A percentile compares a stretch with the other conserved stretches of the same genome.
phyloP scores from a whole-genome alignment of 2,797 vertebrate genomes.

The Menidia menidia region DNA sequence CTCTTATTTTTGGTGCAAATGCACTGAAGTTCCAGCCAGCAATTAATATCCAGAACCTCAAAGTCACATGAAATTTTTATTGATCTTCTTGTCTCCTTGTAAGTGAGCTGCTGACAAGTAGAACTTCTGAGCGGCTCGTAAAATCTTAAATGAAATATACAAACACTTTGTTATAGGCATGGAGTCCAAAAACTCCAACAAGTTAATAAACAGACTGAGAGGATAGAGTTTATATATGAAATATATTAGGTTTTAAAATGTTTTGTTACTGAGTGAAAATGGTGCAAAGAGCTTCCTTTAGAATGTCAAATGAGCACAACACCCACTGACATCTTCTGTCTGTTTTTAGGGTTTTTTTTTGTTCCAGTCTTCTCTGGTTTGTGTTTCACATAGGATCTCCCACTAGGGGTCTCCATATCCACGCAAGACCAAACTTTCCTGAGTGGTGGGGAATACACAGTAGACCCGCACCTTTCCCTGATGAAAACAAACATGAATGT shows the following conservation, averaged over 20 bases:
- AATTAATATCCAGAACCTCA: neutral
- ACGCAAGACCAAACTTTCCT: slow-evolving; percentile 58
- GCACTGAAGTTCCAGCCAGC: neutral
- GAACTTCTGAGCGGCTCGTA: slow-evolving; percentile 24
- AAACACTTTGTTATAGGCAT: slow-evolving; percentile 7
- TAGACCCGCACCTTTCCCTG: slow-evolving; percentile 62
- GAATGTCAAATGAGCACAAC: slow-evolving; percentile 17
- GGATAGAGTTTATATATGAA: neutral
- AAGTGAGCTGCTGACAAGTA: slow-evolving; percentile 11
- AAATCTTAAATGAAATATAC: slow-evolving; percentile 25
- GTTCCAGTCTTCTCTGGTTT: slow-evolving; percentile 36
- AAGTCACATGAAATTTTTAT: neutral
- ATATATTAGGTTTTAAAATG: neutral
- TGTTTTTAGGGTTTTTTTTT: slow-evolving; percentile 3
- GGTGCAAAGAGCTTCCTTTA: neutral
- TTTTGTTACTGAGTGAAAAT: neutral
- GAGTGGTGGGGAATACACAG: slow-evolving; percentile 54
- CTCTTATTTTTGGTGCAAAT: neutral
- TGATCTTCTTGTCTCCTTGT: slow-evolving; percentile 21
- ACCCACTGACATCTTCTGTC: slow-evolving; percentile 32
- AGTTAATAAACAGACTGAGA: neutral
- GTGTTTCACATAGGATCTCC: slow-evolving; percentile 66
- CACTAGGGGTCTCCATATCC: slow-evolving; percentile 85
- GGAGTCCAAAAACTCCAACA: slow-evolving; percentile 7
- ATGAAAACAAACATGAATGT: slow-evolving; percentile 63